phyloP scores from a whole-genome alignment of 1,140 invertebrate species.

The Leptestheria dahalacensis region DNA sequence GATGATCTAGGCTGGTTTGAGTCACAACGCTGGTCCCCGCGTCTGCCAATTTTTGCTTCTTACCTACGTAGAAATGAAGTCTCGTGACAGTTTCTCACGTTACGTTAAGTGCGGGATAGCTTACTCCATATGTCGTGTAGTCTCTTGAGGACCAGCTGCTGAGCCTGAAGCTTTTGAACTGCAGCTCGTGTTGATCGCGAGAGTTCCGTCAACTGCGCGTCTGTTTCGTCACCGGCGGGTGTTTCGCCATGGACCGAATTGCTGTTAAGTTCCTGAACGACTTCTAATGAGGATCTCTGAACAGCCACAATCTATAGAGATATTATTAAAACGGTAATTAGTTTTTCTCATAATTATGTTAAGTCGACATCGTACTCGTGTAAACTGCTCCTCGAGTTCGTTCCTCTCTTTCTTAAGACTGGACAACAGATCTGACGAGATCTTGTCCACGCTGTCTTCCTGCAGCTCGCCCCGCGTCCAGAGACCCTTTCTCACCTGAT shows the following conservation, averaged over 20 bases:
- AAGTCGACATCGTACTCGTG: not conserved
- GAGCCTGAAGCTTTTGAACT: not conserved
- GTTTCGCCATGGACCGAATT: not conserved
- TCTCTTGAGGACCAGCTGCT: not conserved
- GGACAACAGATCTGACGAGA: not conserved
- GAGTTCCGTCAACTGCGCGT: not conserved
- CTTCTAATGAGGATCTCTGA: constrained; percentile 1
- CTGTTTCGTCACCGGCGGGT: not conserved
- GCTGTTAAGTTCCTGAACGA: not conserved
- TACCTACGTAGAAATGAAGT: not conserved
- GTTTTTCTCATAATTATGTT: too few relatives aligned
- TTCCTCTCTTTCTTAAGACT: not conserved
- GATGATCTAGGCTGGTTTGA: not conserved
- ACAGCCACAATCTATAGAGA: not conserved
- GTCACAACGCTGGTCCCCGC: not conserved
- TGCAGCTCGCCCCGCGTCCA: not conserved
- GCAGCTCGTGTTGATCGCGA: not conserved
- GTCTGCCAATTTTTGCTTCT: not conserved
- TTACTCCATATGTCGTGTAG: constrained; percentile 1
- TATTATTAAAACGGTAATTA: too few relatives aligned
- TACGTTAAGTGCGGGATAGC: not conserved
- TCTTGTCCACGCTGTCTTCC: not conserved
- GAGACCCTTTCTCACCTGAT: not conserved
- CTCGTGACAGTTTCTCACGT: not conserved
- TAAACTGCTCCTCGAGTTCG: constrained; percentile 8